Base-by-base conservation (phyloP, 2,888 invertebrate genomes). In the Stomorhina lunata region DNA sequence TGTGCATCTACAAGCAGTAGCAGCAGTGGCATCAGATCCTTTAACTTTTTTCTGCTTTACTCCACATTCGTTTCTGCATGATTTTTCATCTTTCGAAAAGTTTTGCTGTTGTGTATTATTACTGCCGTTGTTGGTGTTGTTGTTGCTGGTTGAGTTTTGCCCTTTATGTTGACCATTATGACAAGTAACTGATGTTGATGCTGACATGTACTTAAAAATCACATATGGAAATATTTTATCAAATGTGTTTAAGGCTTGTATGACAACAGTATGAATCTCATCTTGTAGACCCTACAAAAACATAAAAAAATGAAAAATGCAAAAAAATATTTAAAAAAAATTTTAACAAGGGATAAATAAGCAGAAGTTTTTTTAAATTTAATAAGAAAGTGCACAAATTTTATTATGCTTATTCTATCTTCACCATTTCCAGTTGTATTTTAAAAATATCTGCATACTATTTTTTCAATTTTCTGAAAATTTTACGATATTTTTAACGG, bases 221-320 rank as follows among this genome's bases (percentile, higher is more conserved):
- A 90, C 88, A 88, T 89, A 88, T 86, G 90, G 88, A 88, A 91
- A 90, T 87, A 90, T 88, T 88, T 89, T 90, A 88, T 91, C 91
- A 87, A 91, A 89, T 84, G 91, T 89, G 86, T 89, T 89, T 85
- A 91, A 87, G 80, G 91, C 90, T 86, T 91, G 91, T 88, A 91
- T 91, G 86, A 91, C 90, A 87, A 91, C 91, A 81, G 91, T 91
- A 86, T 91, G 91, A 85, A 91, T 91, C 80, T 91, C 91, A 86
- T 91, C 91, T 85, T 89, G 89, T 73, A 91, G 87, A 82, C 91
- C 91, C 91, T 91, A 85, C 69, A 88, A 72, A 72, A 66, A 53
- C 57, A 79, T 12, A 43, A 55, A 12, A 71, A 73, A 65, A 59
- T 40, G 37, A 68, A 12, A 50, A 65, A 29, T n/a, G n/a, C n/a